Evolutionary conservation across 2,888 invertebrate species (phyloP).

Genomic region (Epinotia bilunana): DNA sequence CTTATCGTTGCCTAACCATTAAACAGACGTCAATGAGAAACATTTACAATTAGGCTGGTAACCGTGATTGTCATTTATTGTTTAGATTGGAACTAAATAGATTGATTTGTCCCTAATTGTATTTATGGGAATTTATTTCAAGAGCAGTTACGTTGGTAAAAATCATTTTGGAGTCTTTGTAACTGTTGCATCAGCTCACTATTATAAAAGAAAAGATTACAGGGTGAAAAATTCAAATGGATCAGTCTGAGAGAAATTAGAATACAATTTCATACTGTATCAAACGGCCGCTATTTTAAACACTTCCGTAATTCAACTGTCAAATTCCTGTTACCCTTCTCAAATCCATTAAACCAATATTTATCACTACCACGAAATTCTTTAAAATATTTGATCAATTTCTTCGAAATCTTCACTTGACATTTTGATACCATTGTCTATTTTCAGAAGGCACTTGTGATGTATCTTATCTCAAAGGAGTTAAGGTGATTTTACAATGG

Average conservation of each 20-base stretch:
- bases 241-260: neutral
- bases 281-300: neutral
- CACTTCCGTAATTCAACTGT: slow-evolving; percentile 16
- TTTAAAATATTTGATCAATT: slow-evolving; percentile 22
- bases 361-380: slow-evolving; percentile 36
- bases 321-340: neutral
- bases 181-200: too few species aligned
- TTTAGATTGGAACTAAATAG: too few species aligned
- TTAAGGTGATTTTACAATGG: slow-evolving; percentile 6
- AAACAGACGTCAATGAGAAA: too few species aligned
- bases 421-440: slow-evolving; percentile 27
- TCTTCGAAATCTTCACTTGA: slow-evolving; percentile 29
- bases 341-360: slow-evolving; percentile 9
- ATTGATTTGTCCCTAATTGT: too few species aligned
- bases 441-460: neutral
- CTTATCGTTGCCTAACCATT: too few species aligned
- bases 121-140: too few species aligned
- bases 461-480: neutral
- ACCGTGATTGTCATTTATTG: too few species aligned
- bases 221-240: neutral
- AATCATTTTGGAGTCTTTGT: too few species aligned
- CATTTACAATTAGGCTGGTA: too few species aligned
- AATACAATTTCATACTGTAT: neutral
- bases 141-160: too few species aligned
- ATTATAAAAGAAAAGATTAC: too few species aligned